These are phyloP conservation scores for Aythya baeri DNA, from an alignment of 2,113 vertebrate species.

Conservation along the genomic window DNA sequence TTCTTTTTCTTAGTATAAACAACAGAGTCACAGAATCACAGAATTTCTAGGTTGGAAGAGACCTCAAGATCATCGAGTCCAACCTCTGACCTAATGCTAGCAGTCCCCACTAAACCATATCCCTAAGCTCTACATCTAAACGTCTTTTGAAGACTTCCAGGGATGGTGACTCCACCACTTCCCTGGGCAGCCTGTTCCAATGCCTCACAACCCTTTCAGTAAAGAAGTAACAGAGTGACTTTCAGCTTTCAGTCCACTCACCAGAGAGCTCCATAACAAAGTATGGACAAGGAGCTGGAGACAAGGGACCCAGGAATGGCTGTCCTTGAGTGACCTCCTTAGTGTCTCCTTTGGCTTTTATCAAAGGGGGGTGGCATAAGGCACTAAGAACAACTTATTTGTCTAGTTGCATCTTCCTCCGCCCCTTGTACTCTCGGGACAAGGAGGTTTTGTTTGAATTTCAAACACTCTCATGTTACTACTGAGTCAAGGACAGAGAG, in stretches of 20 bases:
- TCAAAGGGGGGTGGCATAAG: neutral
- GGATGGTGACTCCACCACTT: no score
- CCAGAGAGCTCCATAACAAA: neutral
- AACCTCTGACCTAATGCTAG: no score
- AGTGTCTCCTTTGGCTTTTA: neutral
- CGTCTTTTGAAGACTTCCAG: no score
- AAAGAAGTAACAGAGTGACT: neutral
- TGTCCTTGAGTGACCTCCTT: neutral
- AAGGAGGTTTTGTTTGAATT: conserved; percentile 56
- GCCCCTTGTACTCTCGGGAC: neutral
- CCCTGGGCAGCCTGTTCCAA: no score
- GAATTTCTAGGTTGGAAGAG: no score
- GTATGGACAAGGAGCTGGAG: neutral
- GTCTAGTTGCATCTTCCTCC: conserved; percentile 26
- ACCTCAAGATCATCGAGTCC: no score
- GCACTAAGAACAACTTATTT: neutral
- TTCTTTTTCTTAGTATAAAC: neutral
- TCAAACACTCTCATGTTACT: conserved; percentile 26
- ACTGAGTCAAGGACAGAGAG: conserved; percentile 29
- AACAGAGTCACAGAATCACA: no score
- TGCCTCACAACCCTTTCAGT: no score
- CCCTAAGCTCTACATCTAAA: no score
- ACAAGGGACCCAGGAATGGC: neutral
- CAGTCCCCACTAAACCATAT: no score
- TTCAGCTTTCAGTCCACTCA: neutral